phyloP scores from a whole-genome alignment of 2,888 invertebrate genomes.

The Altica lythri region DNA sequence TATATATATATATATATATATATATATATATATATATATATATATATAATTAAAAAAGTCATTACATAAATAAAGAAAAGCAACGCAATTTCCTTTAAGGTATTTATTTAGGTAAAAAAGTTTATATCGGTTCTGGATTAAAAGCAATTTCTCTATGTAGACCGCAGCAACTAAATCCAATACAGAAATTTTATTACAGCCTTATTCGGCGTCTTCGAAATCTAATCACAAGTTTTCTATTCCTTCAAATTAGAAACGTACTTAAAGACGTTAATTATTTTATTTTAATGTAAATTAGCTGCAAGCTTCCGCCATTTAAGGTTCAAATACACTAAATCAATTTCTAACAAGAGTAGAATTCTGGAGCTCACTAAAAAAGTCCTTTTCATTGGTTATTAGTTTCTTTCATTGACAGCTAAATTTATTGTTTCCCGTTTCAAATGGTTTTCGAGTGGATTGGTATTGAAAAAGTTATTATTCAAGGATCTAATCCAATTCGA shows the following conservation, averaged over 20 bases:
- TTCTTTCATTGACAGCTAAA: conserved; percentile 8
- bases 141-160: background rate
- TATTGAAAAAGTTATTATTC: conserved; percentile 8
- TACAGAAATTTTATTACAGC: conserved; percentile 1
- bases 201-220: conserved; percentile 3
- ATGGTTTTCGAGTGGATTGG: conserved; percentile 5
- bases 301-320: background rate
- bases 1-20: background rate
- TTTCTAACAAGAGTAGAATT: background rate
- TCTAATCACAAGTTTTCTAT: conserved; percentile 9
- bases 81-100: background rate
- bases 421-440: conserved; percentile 9
- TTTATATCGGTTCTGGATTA: background rate
- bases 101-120: background rate
- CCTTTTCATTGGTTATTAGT: conserved; percentile 9
- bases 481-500: conserved; percentile 3
- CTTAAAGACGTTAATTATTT: conserved; percentile 6
- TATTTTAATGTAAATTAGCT: conserved; percentile 6
- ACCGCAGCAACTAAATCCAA: background rate
- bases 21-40: background rate
- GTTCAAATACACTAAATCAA: background rate
- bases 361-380: conserved; percentile 1
- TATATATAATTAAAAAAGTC: background rate
- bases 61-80: background rate
- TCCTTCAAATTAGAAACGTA: conserved; percentile 1